Evolutionary conservation across 2,113 vertebrate genomes (phyloP), one percentile per base, ranked within the genome.

Genomic region (Forbesichthys agassizii): DNA sequence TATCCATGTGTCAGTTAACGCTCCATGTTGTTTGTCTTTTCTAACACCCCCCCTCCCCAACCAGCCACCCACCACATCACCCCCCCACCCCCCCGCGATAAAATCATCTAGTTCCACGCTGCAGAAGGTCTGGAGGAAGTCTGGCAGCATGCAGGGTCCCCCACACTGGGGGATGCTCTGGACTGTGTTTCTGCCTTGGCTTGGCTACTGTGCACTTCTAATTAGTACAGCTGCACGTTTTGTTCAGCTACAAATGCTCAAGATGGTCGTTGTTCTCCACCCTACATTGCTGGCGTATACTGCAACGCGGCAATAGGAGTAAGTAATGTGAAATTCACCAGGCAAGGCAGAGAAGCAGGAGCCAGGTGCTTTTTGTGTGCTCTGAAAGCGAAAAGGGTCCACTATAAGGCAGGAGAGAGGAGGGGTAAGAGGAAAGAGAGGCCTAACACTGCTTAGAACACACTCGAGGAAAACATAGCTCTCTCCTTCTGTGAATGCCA

Each of bases 321-420:
- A 63, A 66, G 71, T 75, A 71, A 77, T 87, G 69, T 86, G 83
- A 82, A 81, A 81, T 84, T 86, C 68, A 82, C 72, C 77, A 86
- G 82, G 76, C 74, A 67, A 79, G 72, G 75, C 81, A 75, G 71
- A 72, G 47, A 78, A 70, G 65, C 68, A 59, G 57, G 60, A 78
- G 77, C 78, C 79, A 76, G 79, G 74, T 88, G 80, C 71, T 77
- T 64, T 36, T 68, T 60, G 58, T 70, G 57, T 69, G 58, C 66
- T 51, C 11, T 11, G 10, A 14, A 51, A 51, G 13, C 10, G 49
- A 20, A 14, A 10, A 14, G 49, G 13, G 49, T 14, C 13, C 49
- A 12, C 4, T 9, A 14, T 12, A 14, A 82, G 81, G 79, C 85
- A 62, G 74, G 79, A 61, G 69, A 51, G 67, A 82, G 71, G 71